These are phyloP conservation scores for Tetramorium bicarinatum DNA, from an alignment of 2,888 invertebrate species.

Conservation along the genomic window DNA sequence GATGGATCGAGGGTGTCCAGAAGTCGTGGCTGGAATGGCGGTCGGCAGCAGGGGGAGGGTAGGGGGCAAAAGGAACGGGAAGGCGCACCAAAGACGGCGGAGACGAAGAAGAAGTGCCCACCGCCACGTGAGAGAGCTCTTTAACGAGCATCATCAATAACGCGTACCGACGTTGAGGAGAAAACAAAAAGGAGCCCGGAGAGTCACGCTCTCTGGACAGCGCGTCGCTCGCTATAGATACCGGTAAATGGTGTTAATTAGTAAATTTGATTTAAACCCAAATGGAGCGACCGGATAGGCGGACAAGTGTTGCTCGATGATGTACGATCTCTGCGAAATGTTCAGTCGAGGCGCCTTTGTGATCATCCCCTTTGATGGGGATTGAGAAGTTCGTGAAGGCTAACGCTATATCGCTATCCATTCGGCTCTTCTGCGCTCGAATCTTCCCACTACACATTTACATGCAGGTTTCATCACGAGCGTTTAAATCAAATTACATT, in stretches of 20 bases:
- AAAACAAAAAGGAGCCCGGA: slow-evolving; percentile 71
- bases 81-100: slow-evolving; percentile 55
- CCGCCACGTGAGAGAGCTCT: slow-evolving; percentile 77
- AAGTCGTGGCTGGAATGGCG: slow-evolving; percentile 63
- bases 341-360: slow-evolving; percentile 61
- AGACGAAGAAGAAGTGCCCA: slow-evolving; percentile 74
- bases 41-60: slow-evolving; percentile 8
- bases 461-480: background rate
- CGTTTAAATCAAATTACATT: background rate
- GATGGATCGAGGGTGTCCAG: slow-evolving; percentile 74
- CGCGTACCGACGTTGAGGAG: slow-evolving; percentile 76
- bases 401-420: slow-evolving; percentile 25
- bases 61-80: slow-evolving; percentile 24
- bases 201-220: slow-evolving; percentile 68
- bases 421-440: slow-evolving; percentile 5
- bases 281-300: slow-evolving; percentile 74
- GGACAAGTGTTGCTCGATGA: slow-evolving; percentile 74
- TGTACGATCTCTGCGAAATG: slow-evolving; percentile 75
- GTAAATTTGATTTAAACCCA: slow-evolving; percentile 78
- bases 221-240: slow-evolving; percentile 68
- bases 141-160: slow-evolving; percentile 82
- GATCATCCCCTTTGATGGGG: slow-evolving; percentile 51
- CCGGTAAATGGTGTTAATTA: slow-evolving; percentile 79
- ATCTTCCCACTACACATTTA: background rate
- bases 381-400: slow-evolving; percentile 51